These are phyloP conservation scores for Ammodytes marinus DNA, from an alignment of 2,113 vertebrate genomes.

Conservation along the genomic window DNA sequence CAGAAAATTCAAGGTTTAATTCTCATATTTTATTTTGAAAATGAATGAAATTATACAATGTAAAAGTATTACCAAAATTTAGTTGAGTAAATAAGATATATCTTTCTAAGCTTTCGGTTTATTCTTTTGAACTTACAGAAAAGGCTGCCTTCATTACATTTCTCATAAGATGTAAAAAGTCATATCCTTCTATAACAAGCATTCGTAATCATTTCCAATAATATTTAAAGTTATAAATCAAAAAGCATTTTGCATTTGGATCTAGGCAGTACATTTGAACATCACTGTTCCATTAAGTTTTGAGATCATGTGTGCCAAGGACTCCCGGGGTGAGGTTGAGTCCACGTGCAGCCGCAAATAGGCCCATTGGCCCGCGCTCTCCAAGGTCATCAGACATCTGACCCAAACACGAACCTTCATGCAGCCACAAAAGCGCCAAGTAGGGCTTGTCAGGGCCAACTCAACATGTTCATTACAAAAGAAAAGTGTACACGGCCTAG, in stretches of 20 bases:
- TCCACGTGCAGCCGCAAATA: slow-evolving; percentile 37
- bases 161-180: background rate
- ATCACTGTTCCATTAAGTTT: background rate
- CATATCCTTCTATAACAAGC: no score
- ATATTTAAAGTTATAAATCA: background rate
- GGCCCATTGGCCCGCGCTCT: slow-evolving; percentile 58
- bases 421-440: slow-evolving; percentile 38
- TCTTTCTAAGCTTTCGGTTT: background rate
- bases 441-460: slow-evolving; percentile 23
- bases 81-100: background rate
- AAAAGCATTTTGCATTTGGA: background rate
- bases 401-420: slow-evolving; percentile 53
- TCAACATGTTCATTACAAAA: slow-evolving; percentile 61
- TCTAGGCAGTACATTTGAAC: slow-evolving; percentile 30
- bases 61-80: background rate
- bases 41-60: background rate
- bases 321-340: slow-evolving; percentile 38
- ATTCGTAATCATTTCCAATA: no score
- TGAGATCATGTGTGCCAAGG: background rate
- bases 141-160: background rate
- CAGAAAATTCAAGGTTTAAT: background rate
- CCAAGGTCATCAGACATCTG: slow-evolving; percentile 60
- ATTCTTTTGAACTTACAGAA: background rate
- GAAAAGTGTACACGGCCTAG: slow-evolving; percentile 20
- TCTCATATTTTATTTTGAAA: background rate